These are phyloP conservation scores for Daktulosphaira vitifoliae DNA, from an alignment of 1,140 invertebrate genomes.

Conservation along the genomic window DNA sequence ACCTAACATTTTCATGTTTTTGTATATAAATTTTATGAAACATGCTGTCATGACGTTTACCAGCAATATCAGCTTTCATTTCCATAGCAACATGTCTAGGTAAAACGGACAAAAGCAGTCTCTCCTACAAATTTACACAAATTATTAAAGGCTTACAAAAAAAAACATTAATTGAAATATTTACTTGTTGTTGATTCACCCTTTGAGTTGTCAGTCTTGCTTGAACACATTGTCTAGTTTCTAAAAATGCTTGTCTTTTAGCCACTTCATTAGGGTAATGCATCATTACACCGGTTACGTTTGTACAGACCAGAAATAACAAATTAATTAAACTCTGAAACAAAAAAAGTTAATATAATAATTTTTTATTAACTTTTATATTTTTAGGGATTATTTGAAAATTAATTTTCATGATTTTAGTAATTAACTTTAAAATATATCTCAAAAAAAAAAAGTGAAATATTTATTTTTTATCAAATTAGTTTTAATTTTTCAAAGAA, in stretches of 20 bases:
- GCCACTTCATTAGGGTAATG: conserved; percentile 86
- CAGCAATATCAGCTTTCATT: conserved; percentile 93
- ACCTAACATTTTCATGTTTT: conserved; percentile 92
- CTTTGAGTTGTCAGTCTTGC: conserved; percentile 81
- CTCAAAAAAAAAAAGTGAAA: too few relatives aligned
- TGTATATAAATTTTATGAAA: conserved; percentile 98
- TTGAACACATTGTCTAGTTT: conserved; percentile 89
- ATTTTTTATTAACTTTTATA: too few relatives aligned
- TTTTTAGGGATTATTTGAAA: too few relatives aligned
- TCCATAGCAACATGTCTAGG: conserved; percentile 93
- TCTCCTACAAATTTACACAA: too few relatives aligned
- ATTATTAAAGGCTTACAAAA: too few relatives aligned
- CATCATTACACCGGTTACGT: conserved; percentile 81
- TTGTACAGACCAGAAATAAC: conserved; percentile 63
- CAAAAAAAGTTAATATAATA: too few relatives aligned
- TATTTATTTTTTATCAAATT: too few relatives aligned
- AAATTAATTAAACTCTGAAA: conserved; percentile 58
- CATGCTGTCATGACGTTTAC: conserved; percentile 79
- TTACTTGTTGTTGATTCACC: conserved; percentile 94
- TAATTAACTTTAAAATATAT: too few relatives aligned
- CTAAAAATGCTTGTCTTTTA: conserved; percentile 85
- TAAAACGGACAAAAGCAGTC: conserved; percentile 81
- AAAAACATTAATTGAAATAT: conserved; percentile 9
- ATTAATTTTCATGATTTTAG: too few relatives aligned
- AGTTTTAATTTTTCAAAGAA: too few relatives aligned